A percentile compares a stretch with the other conserved stretches of the same genome.
These are phyloP conservation scores for Manis crassicaudata DNA, from an alignment of 2,797 vertebrate genomes.

Conservation along the genomic window DNA sequence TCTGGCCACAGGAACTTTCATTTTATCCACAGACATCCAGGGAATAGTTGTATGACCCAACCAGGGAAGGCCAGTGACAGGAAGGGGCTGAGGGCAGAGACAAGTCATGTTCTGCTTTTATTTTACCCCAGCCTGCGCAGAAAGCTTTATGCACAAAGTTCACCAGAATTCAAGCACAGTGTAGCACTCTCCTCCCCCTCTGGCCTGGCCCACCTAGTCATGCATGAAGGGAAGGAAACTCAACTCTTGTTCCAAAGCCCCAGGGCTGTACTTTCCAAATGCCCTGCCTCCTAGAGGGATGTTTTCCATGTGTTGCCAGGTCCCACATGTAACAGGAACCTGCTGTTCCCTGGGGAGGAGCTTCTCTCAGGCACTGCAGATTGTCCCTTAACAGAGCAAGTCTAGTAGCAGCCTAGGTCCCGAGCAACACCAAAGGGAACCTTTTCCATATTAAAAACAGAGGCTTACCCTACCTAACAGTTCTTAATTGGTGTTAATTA, in stretches of 20 bases:
- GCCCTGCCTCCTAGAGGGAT: no score
- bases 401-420: not conserved
- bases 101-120: not conserved
- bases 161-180: not conserved
- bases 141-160: no score
- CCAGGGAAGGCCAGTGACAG: not conserved
- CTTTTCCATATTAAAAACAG: slow-evolving; percentile 28
- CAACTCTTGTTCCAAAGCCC: not conserved
- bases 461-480: slow-evolving; percentile 54
- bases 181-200: rapidly evolving
- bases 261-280: not conserved
- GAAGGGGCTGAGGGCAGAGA: not conserved
- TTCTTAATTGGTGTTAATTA: slow-evolving; percentile 58
- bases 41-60: not conserved
- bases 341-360: slow-evolving; percentile 59
- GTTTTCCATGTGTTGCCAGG: not conserved
- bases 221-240: not conserved
- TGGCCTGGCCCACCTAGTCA: not conserved
- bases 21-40: not conserved
- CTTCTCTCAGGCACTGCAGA: slow-evolving; percentile 27
- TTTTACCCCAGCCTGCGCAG: not conserved
- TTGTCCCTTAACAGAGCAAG: not conserved
- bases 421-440: slow-evolving; percentile 1
- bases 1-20: no score
- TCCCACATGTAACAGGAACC: not conserved